Conservation (phyloP, 2,888 invertebrate genomes). For the Drosophila austrosaltans region DNA sequence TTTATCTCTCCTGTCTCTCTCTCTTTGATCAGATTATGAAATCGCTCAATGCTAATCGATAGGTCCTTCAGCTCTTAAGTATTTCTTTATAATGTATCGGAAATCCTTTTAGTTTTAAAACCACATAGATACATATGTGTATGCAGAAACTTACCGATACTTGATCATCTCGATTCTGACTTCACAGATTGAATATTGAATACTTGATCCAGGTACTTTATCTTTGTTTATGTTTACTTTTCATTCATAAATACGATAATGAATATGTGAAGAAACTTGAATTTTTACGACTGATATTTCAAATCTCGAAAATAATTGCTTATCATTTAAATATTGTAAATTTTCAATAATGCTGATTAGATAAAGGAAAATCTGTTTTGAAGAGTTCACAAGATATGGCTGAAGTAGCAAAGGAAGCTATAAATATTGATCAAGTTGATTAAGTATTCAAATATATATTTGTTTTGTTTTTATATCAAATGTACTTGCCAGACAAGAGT, state of each 20-base stretch:
- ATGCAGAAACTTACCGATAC: conserved; percentile 37
- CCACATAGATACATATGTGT: conserved; percentile 30
- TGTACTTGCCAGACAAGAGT: background rate
- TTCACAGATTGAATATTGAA: conserved; percentile 20
- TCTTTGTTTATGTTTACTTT: conserved; percentile 36
- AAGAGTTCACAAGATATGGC: background rate
- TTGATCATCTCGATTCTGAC: conserved; percentile 51
- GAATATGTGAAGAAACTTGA: background rate
- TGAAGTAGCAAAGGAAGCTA: conserved; percentile 8
- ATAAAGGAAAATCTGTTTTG: conserved; percentile 3
- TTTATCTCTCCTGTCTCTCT: too few relatives aligned
- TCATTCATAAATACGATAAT: background rate
- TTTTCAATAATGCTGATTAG: conserved; percentile 5
- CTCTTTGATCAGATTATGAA: too few relatives aligned
- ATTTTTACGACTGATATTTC: background rate
- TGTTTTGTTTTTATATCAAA: background rate
- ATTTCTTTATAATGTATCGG: too few relatives aligned
- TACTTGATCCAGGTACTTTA: background rate
- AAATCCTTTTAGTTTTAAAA: too few relatives aligned
- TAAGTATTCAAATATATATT: background rate
- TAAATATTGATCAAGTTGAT: conserved; percentile 4
- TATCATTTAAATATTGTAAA: conserved; percentile 1
- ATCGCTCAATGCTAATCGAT: too few relatives aligned
- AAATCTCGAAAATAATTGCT: background rate
- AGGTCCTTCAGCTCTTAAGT: too few relatives aligned